Conservation (phyloP, 2,888 invertebrate species). For the Sminthurinus aureus region DNA sequence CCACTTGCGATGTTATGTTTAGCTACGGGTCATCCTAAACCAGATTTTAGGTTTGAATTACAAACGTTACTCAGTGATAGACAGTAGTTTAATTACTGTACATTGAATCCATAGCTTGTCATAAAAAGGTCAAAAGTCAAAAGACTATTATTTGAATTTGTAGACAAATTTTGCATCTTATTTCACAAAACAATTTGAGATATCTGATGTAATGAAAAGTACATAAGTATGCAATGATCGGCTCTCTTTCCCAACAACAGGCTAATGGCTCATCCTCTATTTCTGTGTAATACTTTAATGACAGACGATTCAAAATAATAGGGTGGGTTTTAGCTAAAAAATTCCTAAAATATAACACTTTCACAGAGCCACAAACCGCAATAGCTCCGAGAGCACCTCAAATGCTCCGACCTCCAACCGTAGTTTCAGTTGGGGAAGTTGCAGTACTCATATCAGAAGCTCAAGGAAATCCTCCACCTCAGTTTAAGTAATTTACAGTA, state of each 20-base stretch:
- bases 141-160: too few relatives aligned
- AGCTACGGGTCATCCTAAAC: constrained; percentile 59
- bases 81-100: too few relatives aligned
- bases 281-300: background rate
- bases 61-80: background rate
- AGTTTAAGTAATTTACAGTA: constrained; percentile 20
- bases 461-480: constrained; percentile 40
- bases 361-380: constrained; percentile 52
- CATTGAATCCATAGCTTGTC: too few relatives aligned
- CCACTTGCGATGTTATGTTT: constrained; percentile 46
- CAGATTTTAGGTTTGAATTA: constrained; percentile 68
- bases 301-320: background rate
- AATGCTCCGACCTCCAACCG: constrained; percentile 54
- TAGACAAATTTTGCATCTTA: too few relatives aligned
- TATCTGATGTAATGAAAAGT: too few relatives aligned
- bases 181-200: background rate
- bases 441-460: constrained; percentile 61
- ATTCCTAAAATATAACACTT: background rate
- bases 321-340: background rate
- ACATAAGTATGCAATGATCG: background rate
- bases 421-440: constrained; percentile 48
- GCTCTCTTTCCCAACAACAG: background rate
- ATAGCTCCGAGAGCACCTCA: constrained; percentile 49
- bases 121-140: too few relatives aligned
- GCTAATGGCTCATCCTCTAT: background rate